A percentile compares a stretch with the other conserved stretches of the same genome.
Conservation (phyloP, 1,140 invertebrate species). For the Sarcophaga bullata region DNA sequence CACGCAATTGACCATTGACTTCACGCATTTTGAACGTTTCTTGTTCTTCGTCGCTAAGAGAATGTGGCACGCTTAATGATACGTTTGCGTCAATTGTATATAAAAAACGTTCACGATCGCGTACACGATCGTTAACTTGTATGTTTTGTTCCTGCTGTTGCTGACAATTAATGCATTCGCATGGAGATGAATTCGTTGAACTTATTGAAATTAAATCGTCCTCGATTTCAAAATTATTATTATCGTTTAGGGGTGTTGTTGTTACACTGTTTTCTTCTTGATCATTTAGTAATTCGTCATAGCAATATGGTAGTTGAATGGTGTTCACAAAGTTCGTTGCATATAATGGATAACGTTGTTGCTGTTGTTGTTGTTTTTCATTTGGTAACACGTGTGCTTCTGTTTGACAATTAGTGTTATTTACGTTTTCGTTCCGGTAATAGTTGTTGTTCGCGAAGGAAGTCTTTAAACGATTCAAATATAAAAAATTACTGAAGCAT, state of each 20-base stretch:
- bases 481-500: conserved; percentile 42
- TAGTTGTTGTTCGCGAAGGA: conserved; percentile 29
- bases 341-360: neutral
- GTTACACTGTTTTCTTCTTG: neutral
- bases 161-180: conserved; percentile 58
- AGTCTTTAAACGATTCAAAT: conserved; percentile 39
- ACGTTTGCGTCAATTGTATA: neutral
- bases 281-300: conserved; percentile 27
- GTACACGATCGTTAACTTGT: conserved; percentile 31
- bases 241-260: too few species aligned
- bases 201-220: conserved; percentile 41
- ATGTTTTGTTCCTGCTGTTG: conserved; percentile 42
- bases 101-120: conserved; percentile 16
- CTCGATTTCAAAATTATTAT: neutral
- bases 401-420: conserved; percentile 21
- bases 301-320: neutral
- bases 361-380: conserved; percentile 29
- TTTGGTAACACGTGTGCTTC: conserved; percentile 6
- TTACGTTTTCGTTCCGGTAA: conserved; percentile 39
- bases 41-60: neutral
- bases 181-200: conserved; percentile 47
- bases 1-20: conserved; percentile 58
- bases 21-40: conserved; percentile 57
- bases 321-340: neutral
- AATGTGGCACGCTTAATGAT: neutral